Evolutionary conservation across 2,888 invertebrate genomes (phyloP).

Genomic region (Thereva unica): DNA sequence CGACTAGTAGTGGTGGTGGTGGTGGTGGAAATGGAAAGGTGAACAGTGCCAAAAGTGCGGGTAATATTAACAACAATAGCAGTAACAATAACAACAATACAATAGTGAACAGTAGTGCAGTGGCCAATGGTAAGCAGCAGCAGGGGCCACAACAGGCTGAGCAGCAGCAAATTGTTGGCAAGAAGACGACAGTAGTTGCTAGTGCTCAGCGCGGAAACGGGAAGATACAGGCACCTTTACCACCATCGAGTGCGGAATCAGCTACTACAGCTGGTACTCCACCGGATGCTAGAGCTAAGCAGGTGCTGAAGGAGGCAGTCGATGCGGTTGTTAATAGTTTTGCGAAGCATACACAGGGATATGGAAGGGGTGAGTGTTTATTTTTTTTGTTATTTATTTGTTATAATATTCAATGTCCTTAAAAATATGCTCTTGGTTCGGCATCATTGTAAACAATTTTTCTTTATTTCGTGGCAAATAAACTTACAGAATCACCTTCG

Average conservation of each 20-base stretch:
- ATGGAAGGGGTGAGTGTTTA: constrained; percentile 65
- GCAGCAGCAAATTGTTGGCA: constrained; percentile 37
- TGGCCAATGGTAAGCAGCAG: constrained; percentile 14
- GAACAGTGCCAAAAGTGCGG: constrained; percentile 23
- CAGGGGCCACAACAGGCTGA: constrained; percentile 40
- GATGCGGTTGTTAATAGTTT: constrained; percentile 75
- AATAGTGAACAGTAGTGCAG: constrained; percentile 15
- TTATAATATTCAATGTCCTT: too few relatives aligned
- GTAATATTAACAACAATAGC: constrained; percentile 16
- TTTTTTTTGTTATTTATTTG: constrained; percentile 17
- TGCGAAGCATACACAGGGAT: constrained; percentile 72
- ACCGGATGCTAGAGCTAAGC: constrained; percentile 63
- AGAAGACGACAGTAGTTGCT: constrained; percentile 28
- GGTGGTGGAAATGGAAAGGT: constrained; percentile 24
- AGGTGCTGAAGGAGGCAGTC: constrained; percentile 70
- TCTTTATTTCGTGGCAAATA: too few relatives aligned
- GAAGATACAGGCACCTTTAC: constrained; percentile 46
- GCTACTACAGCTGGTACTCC: constrained; percentile 47
- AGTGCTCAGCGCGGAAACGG: constrained; percentile 42
- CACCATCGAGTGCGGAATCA: constrained; percentile 44
- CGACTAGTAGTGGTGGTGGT: constrained; percentile 24
- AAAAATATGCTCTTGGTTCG: too few relatives aligned
- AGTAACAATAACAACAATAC: constrained; percentile 26
- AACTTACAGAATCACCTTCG: too few relatives aligned
- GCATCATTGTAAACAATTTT: too few relatives aligned